phyloP scores from a whole-genome alignment of 2,797 vertebrate genomes.

The Bucorvus abyssinicus region DNA sequence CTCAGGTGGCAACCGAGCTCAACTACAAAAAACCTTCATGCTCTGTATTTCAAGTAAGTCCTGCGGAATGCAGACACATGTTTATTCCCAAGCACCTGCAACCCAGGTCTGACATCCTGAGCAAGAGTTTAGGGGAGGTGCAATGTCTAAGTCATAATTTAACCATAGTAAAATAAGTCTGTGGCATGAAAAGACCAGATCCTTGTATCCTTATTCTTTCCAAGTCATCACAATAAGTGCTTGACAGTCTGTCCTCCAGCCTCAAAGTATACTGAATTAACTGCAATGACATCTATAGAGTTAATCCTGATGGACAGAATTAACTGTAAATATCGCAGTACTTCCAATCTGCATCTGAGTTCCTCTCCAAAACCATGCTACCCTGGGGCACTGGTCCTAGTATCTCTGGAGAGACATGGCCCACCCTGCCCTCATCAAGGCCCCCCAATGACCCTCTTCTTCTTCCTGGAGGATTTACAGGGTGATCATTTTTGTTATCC shows the following conservation, averaged over 20 bases:
- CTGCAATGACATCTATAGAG: background rate
- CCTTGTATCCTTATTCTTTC: background rate
- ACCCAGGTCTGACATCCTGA: background rate
- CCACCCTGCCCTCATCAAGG: background rate
- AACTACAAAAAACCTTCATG: background rate
- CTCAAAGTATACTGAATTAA: background rate
- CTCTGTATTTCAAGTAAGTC: background rate
- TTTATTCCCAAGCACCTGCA: background rate
- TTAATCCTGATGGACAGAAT: background rate
- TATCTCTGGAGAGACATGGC: background rate
- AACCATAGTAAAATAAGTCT: background rate
- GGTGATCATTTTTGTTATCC: background rate
- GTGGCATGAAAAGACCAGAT: background rate
- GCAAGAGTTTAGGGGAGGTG: background rate
- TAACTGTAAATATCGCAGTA: background rate
- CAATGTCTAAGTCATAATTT: background rate
- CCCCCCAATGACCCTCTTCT: rapidly evolving
- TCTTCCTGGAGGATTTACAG: background rate
- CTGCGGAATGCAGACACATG: background rate
- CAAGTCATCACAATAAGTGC: background rate
- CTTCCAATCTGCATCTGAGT: background rate
- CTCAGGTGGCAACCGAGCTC: background rate
- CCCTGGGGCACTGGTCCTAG: background rate
- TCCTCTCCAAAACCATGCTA: background rate
- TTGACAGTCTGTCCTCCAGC: background rate